These are phyloP conservation scores for Agraylea sexmaculata DNA, from an alignment of 1,140 invertebrate species.

Conservation along the genomic window DNA sequence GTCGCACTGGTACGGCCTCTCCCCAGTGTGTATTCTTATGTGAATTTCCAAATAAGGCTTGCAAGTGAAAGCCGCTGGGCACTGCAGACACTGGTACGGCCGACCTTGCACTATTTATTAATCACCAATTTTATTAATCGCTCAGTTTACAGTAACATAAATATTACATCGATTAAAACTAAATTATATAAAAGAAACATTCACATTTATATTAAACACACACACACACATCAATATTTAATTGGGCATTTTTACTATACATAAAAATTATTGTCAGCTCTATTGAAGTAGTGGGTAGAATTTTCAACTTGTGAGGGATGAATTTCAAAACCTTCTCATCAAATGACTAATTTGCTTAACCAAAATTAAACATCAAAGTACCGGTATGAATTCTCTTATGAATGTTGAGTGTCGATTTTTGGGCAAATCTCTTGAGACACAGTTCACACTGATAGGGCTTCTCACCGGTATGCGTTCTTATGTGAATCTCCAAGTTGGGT, in stretches of 20 bases:
- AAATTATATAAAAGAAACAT: too few relatives aligned
- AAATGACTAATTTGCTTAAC: slow-evolving; percentile 8
- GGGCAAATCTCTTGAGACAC: slow-evolving; percentile 55
- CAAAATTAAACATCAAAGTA: slow-evolving; percentile 23
- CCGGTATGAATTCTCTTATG: slow-evolving; percentile 51
- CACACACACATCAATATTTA: too few relatives aligned
- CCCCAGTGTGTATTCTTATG: slow-evolving; percentile 65
- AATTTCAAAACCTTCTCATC: neutral
- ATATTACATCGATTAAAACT: too few relatives aligned
- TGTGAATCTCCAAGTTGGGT: slow-evolving; percentile 59
- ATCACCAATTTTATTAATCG: neutral
- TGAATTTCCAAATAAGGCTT: slow-evolving; percentile 60
- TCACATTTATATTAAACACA: too few relatives aligned
- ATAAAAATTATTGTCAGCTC: too few relatives aligned
- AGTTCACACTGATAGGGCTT: slow-evolving; percentile 58
- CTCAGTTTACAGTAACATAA: neutral
- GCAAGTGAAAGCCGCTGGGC: slow-evolving; percentile 50
- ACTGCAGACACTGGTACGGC: slow-evolving; percentile 54
- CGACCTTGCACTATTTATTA: slow-evolving; percentile 32
- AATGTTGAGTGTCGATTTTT: slow-evolving; percentile 63
- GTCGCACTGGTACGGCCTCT: slow-evolving; percentile 60
- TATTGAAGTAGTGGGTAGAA: too few relatives aligned
- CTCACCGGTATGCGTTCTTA: slow-evolving; percentile 66
- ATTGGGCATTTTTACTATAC: neutral
- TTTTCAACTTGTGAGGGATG: neutral